These are phyloP conservation scores for Thera obeliscata DNA, from an alignment of 2,888 invertebrate species.

Conservation along the genomic window DNA sequence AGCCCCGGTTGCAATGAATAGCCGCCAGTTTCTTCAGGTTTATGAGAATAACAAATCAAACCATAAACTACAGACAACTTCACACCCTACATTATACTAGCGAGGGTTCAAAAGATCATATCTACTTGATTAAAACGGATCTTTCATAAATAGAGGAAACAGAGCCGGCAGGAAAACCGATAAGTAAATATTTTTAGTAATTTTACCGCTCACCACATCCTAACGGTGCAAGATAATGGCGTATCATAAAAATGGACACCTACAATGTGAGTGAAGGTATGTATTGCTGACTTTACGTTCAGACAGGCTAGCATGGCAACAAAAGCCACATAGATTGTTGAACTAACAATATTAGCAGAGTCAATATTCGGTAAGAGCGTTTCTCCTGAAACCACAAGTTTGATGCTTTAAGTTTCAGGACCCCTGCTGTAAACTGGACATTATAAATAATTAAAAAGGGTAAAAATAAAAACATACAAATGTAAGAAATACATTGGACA, in stretches of 20 bases:
- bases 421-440: no score
- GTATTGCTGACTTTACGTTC: constrained; percentile 7
- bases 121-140: constrained; percentile 24
- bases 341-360: neutral
- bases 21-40: constrained; percentile 7
- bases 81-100: constrained; percentile 19
- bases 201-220: constrained; percentile 72
- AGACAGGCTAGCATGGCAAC: neutral
- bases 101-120: constrained; percentile 20
- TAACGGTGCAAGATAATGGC: constrained; percentile 58
- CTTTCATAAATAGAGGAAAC: constrained; percentile 25
- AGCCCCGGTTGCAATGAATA: constrained; percentile 2
- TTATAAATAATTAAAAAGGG: no score
- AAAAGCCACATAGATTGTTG: neutral
- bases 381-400: no score
- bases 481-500: constrained; percentile 49
- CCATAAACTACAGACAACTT: constrained; percentile 26
- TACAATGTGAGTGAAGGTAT: constrained; percentile 46
- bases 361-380: neutral
- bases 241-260: constrained; percentile 58
- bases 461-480: constrained; percentile 29
- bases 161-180: constrained; percentile 63
- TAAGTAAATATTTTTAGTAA: constrained; percentile 66
- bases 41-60: constrained; percentile 18
- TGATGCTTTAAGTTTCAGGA: no score